Evolutionary conservation across 2,113 vertebrate species (phyloP).

Genomic region (Entelurus aequoreus): DNA sequence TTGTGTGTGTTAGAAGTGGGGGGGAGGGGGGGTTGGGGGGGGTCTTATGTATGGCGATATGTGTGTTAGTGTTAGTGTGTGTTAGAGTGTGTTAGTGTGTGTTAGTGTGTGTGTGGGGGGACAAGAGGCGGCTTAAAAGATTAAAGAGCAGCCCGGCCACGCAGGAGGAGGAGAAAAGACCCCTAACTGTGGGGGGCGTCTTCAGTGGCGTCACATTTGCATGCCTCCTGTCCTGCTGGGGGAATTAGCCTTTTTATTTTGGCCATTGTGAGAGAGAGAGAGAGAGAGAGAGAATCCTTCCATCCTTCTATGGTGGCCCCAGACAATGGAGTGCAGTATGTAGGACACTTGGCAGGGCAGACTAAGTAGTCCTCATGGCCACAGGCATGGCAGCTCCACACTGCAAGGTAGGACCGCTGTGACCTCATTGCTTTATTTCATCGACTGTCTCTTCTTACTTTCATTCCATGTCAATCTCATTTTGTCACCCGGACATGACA

Average conservation of each 20-base stretch:
- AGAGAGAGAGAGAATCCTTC: slow-evolving; percentile 36
- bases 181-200: slow-evolving; percentile 53
- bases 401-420: slow-evolving; percentile 48
- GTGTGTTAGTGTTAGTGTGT: slow-evolving; percentile 12
- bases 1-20: slow-evolving; percentile 7
- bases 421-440: slow-evolving; percentile 5
- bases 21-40: neutral
- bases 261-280: no score
- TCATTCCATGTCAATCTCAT: no score
- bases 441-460: no score
- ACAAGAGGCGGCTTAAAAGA: slow-evolving; percentile 55
- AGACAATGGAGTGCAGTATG: slow-evolving; percentile 66
- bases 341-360: slow-evolving; percentile 61
- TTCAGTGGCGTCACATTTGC: slow-evolving; percentile 56
- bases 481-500: no score
- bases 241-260: slow-evolving; percentile 60
- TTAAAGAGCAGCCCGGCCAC: slow-evolving; percentile 51
- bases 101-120: no score
- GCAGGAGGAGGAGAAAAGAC: slow-evolving; percentile 32
- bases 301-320: slow-evolving; percentile 11
- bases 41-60: neutral
- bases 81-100: slow-evolving; percentile 6
- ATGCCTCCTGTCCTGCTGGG: slow-evolving; percentile 53
- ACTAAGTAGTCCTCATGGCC: slow-evolving; percentile 56
- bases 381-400: slow-evolving; percentile 38